Evolutionary conservation across 2,888 invertebrate species (phyloP).

Genomic region (Cepaea hortensis): DNA sequence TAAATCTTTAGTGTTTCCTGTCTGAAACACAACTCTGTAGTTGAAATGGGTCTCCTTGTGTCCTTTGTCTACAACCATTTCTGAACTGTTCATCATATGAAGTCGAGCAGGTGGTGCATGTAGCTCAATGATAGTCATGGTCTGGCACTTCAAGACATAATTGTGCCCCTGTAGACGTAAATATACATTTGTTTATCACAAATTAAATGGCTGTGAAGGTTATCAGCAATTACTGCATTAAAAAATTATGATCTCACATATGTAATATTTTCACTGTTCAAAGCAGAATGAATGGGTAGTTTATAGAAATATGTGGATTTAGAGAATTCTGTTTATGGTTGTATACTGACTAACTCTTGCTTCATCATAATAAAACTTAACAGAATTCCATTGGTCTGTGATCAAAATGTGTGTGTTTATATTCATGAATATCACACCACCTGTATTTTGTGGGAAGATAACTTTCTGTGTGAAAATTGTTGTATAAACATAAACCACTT

Average conservation of each 20-base stretch:
- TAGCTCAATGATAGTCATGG: conserved; percentile 27
- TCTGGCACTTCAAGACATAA: conserved; percentile 8
- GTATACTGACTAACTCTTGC: too few species aligned
- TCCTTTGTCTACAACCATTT: not conserved
- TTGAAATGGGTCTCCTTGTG: not conserved
- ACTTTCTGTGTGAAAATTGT: too few species aligned
- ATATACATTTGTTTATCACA: not conserved
- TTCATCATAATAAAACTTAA: too few species aligned
- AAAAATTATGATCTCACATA: not conserved
- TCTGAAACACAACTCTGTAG: conserved; percentile 42
- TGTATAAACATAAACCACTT: too few species aligned
- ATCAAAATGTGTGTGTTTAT: too few species aligned
- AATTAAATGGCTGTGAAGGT: not conserved
- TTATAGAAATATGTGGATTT: too few species aligned
- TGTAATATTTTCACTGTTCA: not conserved
- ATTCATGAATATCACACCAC: too few species aligned
- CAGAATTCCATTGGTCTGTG: too few species aligned
- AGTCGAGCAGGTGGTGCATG: conserved; percentile 16
- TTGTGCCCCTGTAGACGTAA: conserved; percentile 16
- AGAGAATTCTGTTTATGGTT: too few species aligned
- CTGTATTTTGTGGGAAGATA: too few species aligned
- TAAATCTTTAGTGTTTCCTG: conserved; percentile 24
- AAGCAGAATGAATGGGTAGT: not conserved
- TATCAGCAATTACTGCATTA: not conserved
- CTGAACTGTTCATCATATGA: not conserved